Base-by-base conservation (phyloP, 2,113 vertebrate genomes). In the Megaleporinus macrocephalus region DNA sequence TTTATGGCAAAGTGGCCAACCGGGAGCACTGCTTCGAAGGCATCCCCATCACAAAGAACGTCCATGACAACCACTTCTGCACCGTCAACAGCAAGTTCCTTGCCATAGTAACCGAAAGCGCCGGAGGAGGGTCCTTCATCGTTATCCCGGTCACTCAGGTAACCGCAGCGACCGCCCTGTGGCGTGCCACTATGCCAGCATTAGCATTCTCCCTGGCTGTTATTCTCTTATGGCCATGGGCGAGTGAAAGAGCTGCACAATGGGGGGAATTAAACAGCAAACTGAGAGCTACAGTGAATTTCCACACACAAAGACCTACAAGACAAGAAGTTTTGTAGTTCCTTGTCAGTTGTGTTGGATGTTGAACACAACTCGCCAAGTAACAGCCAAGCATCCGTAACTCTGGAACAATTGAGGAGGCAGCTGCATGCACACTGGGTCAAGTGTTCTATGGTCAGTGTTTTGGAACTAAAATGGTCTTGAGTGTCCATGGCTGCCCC, bases 21-120 rank as follows among this genome's bases (percentile, higher is more conserved):
- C 88, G 98, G 91, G 98, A 99, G 93, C 95, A 96, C 89, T 98
- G 97, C 95, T 99, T 96, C 15, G 98, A 99, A 0, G 97, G 97
- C 0, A 90, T 99, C 57, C 96, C 98, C 86, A 98, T 99, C 93
- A 99, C 97, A 91, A 98, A 97, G 93, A 99, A 99, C 1, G 98
- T 99, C 77, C 97, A 99, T 4, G 98, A 99, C 92, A 99, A 98
- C 93, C 97, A 99, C 85, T 99, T 99, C 93, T 99, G 98, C 0
- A 96, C 97, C 0, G 97, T 99, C 93, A 99, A 99, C 7, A 89
- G 95, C 83, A 96, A 95, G 63, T 99, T 95, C 92, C 86, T 99
- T 36, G 98, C 97, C 55, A 96, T 99, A 3, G 97, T 99, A 85
- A 99, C 98, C 0, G 98, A 99, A 92, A 96, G 96, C 0, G 91